A percentile compares a stretch with the other conserved stretches of the same genome.
phyloP scores from a whole-genome alignment of 2,888 invertebrate species.

The Sialis lutaria region DNA sequence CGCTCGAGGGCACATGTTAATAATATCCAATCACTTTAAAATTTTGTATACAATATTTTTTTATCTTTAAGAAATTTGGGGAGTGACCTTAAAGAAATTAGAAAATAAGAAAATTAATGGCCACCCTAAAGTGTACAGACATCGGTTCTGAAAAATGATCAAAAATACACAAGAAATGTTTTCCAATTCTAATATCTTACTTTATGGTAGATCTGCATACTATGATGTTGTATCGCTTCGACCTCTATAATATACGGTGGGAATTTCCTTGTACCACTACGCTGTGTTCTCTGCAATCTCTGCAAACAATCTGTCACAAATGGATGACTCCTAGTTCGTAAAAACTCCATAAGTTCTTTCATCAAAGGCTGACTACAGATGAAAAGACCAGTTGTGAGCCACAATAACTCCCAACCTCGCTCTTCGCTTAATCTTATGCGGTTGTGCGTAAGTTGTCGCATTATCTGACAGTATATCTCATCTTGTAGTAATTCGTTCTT shows the following conservation, averaged over 20 bases:
- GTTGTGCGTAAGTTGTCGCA: conserved; percentile 87
- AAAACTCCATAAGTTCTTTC: conserved; percentile 58
- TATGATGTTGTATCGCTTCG: conserved; percentile 87
- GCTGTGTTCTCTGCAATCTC: conserved; percentile 60
- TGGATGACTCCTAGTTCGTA: conserved; percentile 53
- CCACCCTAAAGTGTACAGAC: no score
- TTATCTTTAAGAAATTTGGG: no score
- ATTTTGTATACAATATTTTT: no score
- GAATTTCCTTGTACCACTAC: conserved; percentile 56
- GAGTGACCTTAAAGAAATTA: no score
- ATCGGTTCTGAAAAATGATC: no score
- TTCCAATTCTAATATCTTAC: conserved; percentile 23
- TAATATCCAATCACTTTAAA: no score
- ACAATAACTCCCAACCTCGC: conserved; percentile 88
- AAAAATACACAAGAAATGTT: no score
- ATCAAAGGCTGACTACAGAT: conserved; percentile 58
- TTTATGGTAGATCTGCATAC: conserved; percentile 88
- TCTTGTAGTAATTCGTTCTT: conserved; percentile 63
- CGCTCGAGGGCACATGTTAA: no score
- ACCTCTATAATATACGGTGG: conserved; percentile 89
- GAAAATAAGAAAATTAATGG: no score
- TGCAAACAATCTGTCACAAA: conserved; percentile 69
- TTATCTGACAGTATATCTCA: conserved; percentile 85
- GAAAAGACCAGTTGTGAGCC: conserved; percentile 76
- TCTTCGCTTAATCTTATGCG: conserved; percentile 71